Conservation (phyloP, 1,140 invertebrate genomes). For the Drosophila subobscura region DNA sequence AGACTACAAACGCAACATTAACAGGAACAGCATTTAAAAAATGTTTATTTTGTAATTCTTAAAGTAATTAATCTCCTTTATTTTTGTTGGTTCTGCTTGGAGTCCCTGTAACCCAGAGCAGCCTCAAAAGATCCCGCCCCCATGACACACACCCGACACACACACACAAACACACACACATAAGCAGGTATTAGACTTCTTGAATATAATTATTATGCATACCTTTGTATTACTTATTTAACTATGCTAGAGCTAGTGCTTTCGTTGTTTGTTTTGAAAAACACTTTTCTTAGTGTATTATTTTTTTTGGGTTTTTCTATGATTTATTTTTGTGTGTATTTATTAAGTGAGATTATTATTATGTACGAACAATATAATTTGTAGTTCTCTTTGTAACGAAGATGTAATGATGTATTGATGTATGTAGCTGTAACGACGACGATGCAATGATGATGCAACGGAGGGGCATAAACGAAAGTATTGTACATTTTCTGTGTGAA, state of each 20-base stretch:
- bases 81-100: conserved; percentile 51
- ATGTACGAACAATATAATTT: conserved; percentile 43
- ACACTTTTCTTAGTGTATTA: conserved; percentile 59
- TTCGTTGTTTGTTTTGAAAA: conserved; percentile 63
- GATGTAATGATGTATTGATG: conserved; percentile 41
- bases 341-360: conserved; percentile 79
- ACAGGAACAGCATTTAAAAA: conserved; percentile 81
- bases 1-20: conserved; percentile 81
- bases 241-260: conserved; percentile 47
- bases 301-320: conserved; percentile 24
- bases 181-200: conserved; percentile 64
- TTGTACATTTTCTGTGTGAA: conserved; percentile 78
- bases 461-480: conserved; percentile 59
- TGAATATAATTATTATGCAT: conserved; percentile 49
- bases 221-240: conserved; percentile 55
- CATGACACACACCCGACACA: conserved; percentile 7
- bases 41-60: conserved; percentile 77
- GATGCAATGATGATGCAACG: conserved; percentile 48
- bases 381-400: conserved; percentile 65
- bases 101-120: neutral
- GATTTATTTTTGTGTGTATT: conserved; percentile 47
- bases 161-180: conserved; percentile 21
- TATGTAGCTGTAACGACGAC: conserved; percentile 60
- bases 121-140: neutral
- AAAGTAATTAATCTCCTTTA: conserved; percentile 36